Percentiles rank a stretch among this genome's conserved stretches.
These are phyloP conservation scores for Conopomorpha cramerella DNA, from an alignment of 1,140 invertebrate species.

Conservation along the genomic window DNA sequence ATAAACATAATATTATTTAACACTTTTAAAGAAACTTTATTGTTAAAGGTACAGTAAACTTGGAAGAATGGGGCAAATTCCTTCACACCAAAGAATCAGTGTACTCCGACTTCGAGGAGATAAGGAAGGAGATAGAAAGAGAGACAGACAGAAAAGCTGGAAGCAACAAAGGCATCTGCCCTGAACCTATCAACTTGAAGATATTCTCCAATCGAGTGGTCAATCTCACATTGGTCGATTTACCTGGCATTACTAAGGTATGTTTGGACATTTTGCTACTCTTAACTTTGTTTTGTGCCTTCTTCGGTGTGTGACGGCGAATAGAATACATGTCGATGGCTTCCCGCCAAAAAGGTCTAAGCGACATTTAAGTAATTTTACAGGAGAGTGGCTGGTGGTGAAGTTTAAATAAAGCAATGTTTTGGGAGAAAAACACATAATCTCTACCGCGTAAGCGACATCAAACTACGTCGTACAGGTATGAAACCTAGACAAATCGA, in stretches of 20 bases:
- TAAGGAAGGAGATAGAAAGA: conserved; percentile 88
- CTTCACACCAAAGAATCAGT: conserved; percentile 90
- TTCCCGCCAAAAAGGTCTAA: no score
- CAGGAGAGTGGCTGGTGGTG: no score
- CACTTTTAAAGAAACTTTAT: conserved; percentile 6
- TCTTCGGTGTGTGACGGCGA: no score
- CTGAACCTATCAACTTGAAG: conserved; percentile 95
- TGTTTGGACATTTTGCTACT: neutral
- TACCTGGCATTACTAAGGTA: conserved; percentile 98
- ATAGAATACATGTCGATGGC: no score
- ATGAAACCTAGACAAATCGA: no score
- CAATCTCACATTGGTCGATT: conserved; percentile 95
- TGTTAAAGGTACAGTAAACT: conserved; percentile 77
- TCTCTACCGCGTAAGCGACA: no score
- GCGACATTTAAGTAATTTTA: no score
- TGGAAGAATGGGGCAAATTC: conserved; percentile 96
- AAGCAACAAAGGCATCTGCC: conserved; percentile 94
- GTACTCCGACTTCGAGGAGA: conserved; percentile 91
- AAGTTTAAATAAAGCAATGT: no score
- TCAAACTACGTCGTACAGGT: no score
- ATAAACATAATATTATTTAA: neutral
- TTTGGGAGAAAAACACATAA: no score
- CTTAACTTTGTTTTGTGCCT: neutral
- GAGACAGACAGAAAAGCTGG: conserved; percentile 96
- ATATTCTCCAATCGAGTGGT: conserved; percentile 93